These are phyloP conservation scores for Tortricodes alternella DNA, from an alignment of 2,888 invertebrate species.

Conservation along the genomic window DNA sequence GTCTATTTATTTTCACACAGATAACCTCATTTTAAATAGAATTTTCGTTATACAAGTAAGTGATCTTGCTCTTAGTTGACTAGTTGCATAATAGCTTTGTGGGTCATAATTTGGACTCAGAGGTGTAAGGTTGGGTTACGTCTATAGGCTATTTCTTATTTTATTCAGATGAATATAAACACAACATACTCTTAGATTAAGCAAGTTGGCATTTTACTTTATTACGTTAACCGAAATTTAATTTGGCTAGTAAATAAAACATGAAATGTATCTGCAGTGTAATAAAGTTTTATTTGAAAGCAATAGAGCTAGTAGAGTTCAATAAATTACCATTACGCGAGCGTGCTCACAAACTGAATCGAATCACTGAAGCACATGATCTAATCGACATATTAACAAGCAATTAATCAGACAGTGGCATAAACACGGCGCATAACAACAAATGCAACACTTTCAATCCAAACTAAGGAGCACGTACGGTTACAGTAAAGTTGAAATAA, in stretches of 20 bases:
- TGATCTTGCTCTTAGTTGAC: slow-evolving; percentile 50
- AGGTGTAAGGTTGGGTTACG: slow-evolving; percentile 43
- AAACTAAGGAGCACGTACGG: not conserved
- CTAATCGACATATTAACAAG: slow-evolving; percentile 4
- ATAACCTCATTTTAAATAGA: slow-evolving; percentile 40
- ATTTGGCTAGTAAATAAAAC: no score
- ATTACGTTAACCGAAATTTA: no score
- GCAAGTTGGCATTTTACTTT: not conserved
- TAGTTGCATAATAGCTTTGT: slow-evolving; percentile 61
- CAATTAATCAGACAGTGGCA: slow-evolving; percentile 10
- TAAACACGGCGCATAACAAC: not conserved
- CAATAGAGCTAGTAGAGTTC: slow-evolving; percentile 1
- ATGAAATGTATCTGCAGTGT: no score
- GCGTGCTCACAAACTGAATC: not conserved
- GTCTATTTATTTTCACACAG: slow-evolving; percentile 36
- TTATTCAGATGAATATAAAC: slow-evolving; percentile 17
- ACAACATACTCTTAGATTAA: slow-evolving; percentile 1
- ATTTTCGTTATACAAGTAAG: slow-evolving; percentile 56
- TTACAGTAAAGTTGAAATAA: slow-evolving; percentile 3
- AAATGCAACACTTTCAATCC: not conserved
- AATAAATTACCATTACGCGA: slow-evolving; percentile 15
- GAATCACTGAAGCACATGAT: slow-evolving; percentile 29
- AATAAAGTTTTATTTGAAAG: no score
- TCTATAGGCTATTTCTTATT: slow-evolving; percentile 18
- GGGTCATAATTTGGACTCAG: slow-evolving; percentile 46